Evolutionary conservation across 1,140 invertebrate species (phyloP).

Genomic region (Sinonovacula constricta): DNA sequence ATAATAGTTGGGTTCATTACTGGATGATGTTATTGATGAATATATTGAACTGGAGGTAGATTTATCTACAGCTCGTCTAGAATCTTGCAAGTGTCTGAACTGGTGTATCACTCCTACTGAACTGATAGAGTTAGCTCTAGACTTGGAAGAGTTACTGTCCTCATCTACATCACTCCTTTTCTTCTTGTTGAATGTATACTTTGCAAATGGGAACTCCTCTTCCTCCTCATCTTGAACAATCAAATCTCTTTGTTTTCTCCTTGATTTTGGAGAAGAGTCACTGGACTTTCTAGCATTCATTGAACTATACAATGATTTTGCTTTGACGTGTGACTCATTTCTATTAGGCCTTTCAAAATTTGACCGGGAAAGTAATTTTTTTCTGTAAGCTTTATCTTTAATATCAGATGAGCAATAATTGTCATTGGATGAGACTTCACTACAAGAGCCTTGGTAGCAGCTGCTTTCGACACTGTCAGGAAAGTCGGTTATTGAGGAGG

Average conservation of each 20-base stretch:
- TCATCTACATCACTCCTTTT: background rate
- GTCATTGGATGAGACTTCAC: too few relatives aligned
- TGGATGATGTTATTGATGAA: slow-evolving; percentile 28
- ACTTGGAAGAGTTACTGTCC: background rate
- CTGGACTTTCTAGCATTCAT: too few relatives aligned
- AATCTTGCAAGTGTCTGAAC: slow-evolving; percentile 15
- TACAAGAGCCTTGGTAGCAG: too few relatives aligned
- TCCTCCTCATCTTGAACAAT: slow-evolving; percentile 59
- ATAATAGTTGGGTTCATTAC: background rate
- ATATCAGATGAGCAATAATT: too few relatives aligned
- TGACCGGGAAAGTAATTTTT: too few relatives aligned
- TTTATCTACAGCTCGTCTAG: slow-evolving; percentile 3
- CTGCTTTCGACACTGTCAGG: too few relatives aligned
- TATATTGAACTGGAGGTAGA: slow-evolving; percentile 28
- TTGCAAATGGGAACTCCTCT: slow-evolving; percentile 61
- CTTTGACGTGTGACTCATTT: too few relatives aligned
- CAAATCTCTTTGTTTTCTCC: slow-evolving; percentile 28
- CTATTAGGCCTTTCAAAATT: too few relatives aligned
- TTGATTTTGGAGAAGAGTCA: too few relatives aligned
- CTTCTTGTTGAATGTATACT: slow-evolving; percentile 64
- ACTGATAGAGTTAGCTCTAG: slow-evolving; percentile 22
- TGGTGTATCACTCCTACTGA: slow-evolving; percentile 36
- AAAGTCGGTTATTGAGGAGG: too few relatives aligned
- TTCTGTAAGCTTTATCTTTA: too few relatives aligned
- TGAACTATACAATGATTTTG: too few relatives aligned